These are phyloP conservation scores for Fopius arisanus DNA, from an alignment of 1,140 invertebrate species.

Conservation along the genomic window DNA sequence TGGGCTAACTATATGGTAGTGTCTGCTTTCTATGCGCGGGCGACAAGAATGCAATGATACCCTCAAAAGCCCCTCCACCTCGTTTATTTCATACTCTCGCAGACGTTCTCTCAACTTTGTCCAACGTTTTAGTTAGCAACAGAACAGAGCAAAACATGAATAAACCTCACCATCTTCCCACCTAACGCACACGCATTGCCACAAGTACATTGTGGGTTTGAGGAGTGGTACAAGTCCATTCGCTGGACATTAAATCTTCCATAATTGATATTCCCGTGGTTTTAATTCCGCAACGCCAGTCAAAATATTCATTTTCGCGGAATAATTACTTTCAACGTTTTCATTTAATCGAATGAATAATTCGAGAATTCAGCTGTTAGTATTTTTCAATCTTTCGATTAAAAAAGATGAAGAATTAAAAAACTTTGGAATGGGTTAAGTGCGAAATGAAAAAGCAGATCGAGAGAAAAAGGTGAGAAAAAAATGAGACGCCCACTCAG, in stretches of 20 bases:
- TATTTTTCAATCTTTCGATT: too few relatives aligned
- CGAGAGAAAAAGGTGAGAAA: neutral
- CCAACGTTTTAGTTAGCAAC: neutral
- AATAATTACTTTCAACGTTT: too few relatives aligned
- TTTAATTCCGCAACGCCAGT: too few relatives aligned
- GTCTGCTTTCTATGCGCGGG: constrained; percentile 52
- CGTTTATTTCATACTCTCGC: constrained; percentile 21
- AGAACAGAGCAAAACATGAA: constrained; percentile 32
- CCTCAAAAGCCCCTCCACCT: constrained; percentile 36
- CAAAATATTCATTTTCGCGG: too few relatives aligned
- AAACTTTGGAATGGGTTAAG: too few relatives aligned
- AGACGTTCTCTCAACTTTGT: constrained; percentile 26
- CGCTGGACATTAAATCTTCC: neutral
- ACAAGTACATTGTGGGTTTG: neutral
- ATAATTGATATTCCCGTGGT: neutral
- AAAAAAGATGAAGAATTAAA: too few relatives aligned
- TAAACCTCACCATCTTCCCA: constrained; percentile 33
- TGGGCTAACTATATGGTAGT: constrained; percentile 52
- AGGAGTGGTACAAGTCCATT: neutral
- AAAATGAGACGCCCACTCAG: constrained; percentile 22
- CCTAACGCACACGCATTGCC: constrained; percentile 40
- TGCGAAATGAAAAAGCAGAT: neutral
- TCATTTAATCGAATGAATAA: too few relatives aligned
- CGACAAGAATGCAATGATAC: constrained; percentile 39
- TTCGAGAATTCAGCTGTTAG: too few relatives aligned